Evolutionary conservation across 2,797 vertebrate genomes (phyloP).

Genomic region (Rallus crepitans): DNA sequence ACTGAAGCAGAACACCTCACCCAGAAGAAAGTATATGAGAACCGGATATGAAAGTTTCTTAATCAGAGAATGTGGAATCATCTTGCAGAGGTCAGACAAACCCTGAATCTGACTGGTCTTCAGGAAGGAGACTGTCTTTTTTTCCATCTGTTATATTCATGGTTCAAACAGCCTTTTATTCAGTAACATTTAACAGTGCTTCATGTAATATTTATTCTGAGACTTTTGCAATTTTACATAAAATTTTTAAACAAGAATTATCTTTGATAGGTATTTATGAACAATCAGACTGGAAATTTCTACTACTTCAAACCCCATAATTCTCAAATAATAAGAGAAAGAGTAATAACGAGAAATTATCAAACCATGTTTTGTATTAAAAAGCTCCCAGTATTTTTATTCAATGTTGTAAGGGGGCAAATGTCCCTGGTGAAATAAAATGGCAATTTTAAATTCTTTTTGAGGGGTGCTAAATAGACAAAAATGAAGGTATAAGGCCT

Average conservation of each 20-base stretch:
- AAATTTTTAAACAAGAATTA: neutral
- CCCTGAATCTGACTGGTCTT: conserved; percentile 18
- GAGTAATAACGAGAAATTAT: neutral
- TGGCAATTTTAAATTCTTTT: too few relatives aligned
- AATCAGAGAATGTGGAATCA: conserved; percentile 26
- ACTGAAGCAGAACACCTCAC: neutral
- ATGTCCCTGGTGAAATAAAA: neutral
- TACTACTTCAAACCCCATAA: neutral
- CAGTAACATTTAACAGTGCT: neutral
- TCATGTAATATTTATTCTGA: neutral
- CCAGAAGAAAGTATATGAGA: conserved; percentile 43
- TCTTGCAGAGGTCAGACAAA: conserved; percentile 54
- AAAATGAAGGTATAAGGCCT: too few relatives aligned
- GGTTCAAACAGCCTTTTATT: conserved; percentile 15
- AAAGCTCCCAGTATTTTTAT: neutral
- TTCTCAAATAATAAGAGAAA: neutral
- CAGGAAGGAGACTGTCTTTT: neutral
- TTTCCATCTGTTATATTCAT: neutral
- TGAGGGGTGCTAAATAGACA: too few relatives aligned
- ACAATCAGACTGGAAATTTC: neutral
- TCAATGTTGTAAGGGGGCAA: neutral
- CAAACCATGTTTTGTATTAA: neutral
- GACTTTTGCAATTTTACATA: neutral
- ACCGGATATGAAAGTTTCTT: conserved; percentile 1
- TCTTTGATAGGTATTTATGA: neutral